phyloP scores from a whole-genome alignment of 2,797 vertebrate species.

The Labroides dimidiatus region DNA sequence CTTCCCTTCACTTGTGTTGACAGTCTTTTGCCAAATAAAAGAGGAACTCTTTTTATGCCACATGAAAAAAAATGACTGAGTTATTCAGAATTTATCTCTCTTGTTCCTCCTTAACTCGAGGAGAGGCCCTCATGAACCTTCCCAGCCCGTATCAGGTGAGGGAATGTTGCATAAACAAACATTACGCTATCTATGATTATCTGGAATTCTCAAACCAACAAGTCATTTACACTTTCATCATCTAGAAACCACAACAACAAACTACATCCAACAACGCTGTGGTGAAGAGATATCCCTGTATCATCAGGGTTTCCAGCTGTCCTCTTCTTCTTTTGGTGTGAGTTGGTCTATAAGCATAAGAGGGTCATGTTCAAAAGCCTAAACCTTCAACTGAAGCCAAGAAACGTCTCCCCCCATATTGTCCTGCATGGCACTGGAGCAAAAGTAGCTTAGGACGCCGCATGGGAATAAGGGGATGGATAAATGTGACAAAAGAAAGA shows the following conservation, averaged over 20 bases:
- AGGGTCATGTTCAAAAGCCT: conserved; percentile 17
- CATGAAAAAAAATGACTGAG: too few relatives aligned
- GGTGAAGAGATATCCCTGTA: conserved; percentile 9
- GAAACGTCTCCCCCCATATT: conserved; percentile 32
- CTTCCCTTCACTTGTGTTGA: too few relatives aligned
- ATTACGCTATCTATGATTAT: neutral
- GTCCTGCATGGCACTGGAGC: conserved; percentile 54
- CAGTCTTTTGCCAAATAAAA: too few relatives aligned
- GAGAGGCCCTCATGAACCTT: neutral
- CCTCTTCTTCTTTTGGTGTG: conserved; percentile 16
- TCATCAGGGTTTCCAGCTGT: conserved; percentile 31
- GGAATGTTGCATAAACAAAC: conserved; percentile 23
- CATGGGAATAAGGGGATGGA: conserved; percentile 58
- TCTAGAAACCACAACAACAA: conserved; percentile 23
- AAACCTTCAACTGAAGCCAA: conserved; percentile 31
- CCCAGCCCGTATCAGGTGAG: neutral
- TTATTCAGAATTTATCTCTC: too few relatives aligned
- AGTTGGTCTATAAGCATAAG: conserved; percentile 35
- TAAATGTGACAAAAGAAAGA: conserved; percentile 65
- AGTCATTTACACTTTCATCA: neutral
- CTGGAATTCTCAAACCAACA: conserved; percentile 1
- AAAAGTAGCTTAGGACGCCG: conserved; percentile 59
- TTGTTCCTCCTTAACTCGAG: neutral
- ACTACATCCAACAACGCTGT: neutral
- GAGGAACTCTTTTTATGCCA: too few relatives aligned